Evolutionary conservation across 2,797 vertebrate species (phyloP).

Genomic region (Clarias fuscus): DNA sequence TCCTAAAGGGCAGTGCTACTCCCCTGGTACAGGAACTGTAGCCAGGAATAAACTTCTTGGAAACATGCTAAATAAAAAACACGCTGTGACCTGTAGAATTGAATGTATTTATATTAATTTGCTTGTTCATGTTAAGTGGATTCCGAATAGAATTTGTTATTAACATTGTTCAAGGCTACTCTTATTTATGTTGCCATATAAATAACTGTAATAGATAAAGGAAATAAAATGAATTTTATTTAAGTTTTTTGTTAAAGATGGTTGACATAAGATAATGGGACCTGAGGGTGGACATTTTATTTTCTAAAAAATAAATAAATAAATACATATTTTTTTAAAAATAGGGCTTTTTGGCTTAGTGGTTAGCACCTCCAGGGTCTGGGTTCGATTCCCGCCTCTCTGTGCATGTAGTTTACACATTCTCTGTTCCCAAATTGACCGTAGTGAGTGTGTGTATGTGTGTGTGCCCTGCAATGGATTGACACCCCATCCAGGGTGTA

Average conservation of each 20-base stretch:
- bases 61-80: not conserved
- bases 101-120: not conserved
- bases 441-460: too few species aligned
- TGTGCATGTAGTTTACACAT: too few species aligned
- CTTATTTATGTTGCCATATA: not conserved
- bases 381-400: too few species aligned
- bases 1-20: conserved; percentile 43
- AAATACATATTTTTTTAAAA: too few species aligned
- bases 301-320: too few species aligned
- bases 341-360: too few species aligned
- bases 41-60: not conserved
- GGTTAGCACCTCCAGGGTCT: too few species aligned
- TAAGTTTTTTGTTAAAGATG: not conserved
- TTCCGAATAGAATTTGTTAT: not conserved
- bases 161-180: not conserved
- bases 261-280: too few species aligned
- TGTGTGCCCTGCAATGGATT: too few species aligned
- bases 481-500: too few species aligned
- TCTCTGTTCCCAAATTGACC: too few species aligned
- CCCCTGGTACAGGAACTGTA: conserved; percentile 12
- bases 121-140: not conserved
- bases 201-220: not conserved
- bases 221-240: not conserved
- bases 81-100: not conserved
- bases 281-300: not conserved